Evolutionary conservation across 2,888 invertebrate genomes (phyloP), one percentile per base, ranked within the genome.

Genomic region (Apotomis capreana): DNA sequence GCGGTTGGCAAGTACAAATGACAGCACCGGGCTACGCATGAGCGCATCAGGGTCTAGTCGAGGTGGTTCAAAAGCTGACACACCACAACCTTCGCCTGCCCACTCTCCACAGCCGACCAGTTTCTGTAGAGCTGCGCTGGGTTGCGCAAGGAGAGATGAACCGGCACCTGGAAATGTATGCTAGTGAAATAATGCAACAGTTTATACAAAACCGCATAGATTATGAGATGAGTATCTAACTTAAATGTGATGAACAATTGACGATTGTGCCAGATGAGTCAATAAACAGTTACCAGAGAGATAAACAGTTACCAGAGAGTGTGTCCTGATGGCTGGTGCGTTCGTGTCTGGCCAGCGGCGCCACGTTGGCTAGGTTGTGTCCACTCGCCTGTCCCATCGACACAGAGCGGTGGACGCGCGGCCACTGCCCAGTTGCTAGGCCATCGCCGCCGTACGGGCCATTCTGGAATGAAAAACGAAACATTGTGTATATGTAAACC

Each of bases 1-100:
- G 80, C 98, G 97, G 74, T 96, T 95, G 74, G 97, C 96, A 3
- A 97, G 94, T 60, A 99, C 95, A 84, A 99, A 99, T 0, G 96
- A 92, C 92, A 99, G 95, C 0, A 98, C 97, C 0, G 98, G 98
- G 52, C 98, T 94, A 78, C 95, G 95, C 76, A 97, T 90, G n/a
- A 96, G 87, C 8, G 94, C 93, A 9, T 95, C 89, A 0, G 92
- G 86, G 77, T 94, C 95, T 12, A 94, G 88, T 0, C 78, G 81
- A 0, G 89, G 87, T 0, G 88, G 78, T 69, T 89, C 89, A 70
- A 92, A 90, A 0, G 92, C 92, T 2, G 92, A 92, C 5, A 92
- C 87, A 0, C 82, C 77, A 40, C 82, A 80, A 0, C 79, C 82
- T 3, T 84, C 85, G 6, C 79, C 79, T 6, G 76, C 74, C 76